These are phyloP conservation scores for Aulostomus chinensis DNA, from an alignment of 2,797 vertebrate species.

Conservation along the genomic window DNA sequence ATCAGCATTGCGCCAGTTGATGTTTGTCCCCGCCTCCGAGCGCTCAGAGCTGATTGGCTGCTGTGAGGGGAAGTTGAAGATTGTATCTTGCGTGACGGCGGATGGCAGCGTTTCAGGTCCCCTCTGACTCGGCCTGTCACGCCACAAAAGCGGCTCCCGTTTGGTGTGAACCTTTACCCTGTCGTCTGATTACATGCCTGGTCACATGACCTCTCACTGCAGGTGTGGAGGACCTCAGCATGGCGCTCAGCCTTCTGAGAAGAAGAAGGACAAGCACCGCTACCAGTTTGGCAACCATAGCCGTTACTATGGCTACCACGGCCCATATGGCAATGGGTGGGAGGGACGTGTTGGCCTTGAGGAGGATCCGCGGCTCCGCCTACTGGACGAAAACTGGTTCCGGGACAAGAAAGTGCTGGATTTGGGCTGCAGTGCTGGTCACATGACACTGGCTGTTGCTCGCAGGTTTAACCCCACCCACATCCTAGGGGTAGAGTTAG, in stretches of 20 bases:
- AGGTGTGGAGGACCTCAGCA: slow-evolving; percentile 39
- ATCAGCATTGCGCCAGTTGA: too few relatives aligned
- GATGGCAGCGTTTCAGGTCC: too few relatives aligned
- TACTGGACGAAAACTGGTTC: slow-evolving; percentile 87
- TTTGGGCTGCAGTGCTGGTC: slow-evolving; percentile 88
- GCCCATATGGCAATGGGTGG: slow-evolving; percentile 50
- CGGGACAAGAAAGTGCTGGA: slow-evolving; percentile 84
- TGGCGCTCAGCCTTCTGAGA: background rate
- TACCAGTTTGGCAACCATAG: slow-evolving; percentile 87
- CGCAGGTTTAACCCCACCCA: slow-evolving; percentile 81
- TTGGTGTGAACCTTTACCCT: too few relatives aligned
- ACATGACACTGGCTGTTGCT: slow-evolving; percentile 85
- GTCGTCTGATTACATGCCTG: background rate
- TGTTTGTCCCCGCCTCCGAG: too few relatives aligned
- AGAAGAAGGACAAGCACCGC: slow-evolving; percentile 45
- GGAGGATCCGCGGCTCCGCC: slow-evolving; percentile 79
- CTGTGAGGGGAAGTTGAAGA: too few relatives aligned
- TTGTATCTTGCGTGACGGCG: too few relatives aligned
- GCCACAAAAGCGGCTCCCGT: too few relatives aligned
- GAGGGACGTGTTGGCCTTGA: slow-evolving; percentile 67
- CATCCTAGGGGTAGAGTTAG: slow-evolving; percentile 89
- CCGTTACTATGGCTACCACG: slow-evolving; percentile 86
- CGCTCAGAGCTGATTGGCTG: too few relatives aligned
- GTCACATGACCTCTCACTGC: background rate
- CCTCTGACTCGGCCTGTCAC: too few relatives aligned